Conservation (phyloP, 2,113 vertebrate genomes). For the Rattus rattus region DNA sequence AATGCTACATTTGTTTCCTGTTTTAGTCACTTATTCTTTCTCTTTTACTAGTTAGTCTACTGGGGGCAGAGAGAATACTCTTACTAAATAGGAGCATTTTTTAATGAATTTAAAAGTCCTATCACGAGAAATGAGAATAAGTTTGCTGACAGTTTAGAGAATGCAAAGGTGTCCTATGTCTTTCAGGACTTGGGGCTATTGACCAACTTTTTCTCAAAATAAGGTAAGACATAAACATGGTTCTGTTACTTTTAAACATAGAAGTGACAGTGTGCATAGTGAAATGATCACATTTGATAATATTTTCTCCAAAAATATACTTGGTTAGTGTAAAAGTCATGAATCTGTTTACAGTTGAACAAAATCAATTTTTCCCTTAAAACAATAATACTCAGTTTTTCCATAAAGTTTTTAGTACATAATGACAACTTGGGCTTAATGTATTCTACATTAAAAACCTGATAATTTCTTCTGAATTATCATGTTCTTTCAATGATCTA, state of each 20-base stretch:
- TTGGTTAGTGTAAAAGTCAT: background rate
- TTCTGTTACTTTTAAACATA: background rate
- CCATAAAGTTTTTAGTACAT: constrained; percentile 19
- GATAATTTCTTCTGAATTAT: constrained; percentile 41
- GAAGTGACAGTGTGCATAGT: background rate
- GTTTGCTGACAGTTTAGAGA: background rate
- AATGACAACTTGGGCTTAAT: constrained; percentile 25
- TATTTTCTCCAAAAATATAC: background rate
- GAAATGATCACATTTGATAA: background rate
- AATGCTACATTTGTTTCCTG: background rate
- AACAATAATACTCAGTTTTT: background rate
- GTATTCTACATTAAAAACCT: constrained; percentile 4
- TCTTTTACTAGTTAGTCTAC: background rate
- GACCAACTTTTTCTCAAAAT: background rate
- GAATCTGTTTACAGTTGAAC: background rate
- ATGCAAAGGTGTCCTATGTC: background rate
- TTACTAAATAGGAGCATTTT: background rate
- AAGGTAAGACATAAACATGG: background rate
- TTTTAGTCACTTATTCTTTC: background rate
- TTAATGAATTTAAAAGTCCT: background rate
- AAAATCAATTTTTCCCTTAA: background rate
- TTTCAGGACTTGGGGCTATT: background rate
- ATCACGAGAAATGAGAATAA: background rate
- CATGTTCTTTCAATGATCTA: constrained; percentile 29
- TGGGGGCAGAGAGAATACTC: background rate